Conservation (phyloP, 2,797 vertebrate species). For the Xyrichtys novacula region DNA sequence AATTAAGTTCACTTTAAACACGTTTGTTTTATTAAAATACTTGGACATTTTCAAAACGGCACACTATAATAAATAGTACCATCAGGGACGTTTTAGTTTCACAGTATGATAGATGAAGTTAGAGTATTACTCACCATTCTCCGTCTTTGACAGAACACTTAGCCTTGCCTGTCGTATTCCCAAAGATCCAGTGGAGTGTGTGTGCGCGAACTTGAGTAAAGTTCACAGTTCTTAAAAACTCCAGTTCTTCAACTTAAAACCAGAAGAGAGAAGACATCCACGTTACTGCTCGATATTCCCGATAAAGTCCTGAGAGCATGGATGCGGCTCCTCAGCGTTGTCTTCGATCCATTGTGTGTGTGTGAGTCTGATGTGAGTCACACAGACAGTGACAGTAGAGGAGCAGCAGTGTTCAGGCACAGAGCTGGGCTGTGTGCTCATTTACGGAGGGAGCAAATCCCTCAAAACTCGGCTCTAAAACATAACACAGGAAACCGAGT, state of each 20-base stretch:
- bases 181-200: conserved; percentile 42
- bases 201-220: conserved; percentile 32
- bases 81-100: background rate
- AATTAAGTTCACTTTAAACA: too few species aligned
- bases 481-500: conserved; percentile 69
- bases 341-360: conserved; percentile 73
- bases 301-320: conserved; percentile 47
- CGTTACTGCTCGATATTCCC: conserved; percentile 54
- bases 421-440: conserved; percentile 3
- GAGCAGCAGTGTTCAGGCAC: conserved; percentile 18
- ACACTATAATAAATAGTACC: background rate
- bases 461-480: conserved; percentile 53
- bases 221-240: conserved; percentile 25
- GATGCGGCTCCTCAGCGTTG: conserved; percentile 71
- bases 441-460: conserved; percentile 32
- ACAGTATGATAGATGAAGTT: background rate
- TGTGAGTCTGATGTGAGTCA: conserved; percentile 20
- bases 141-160: conserved; percentile 38
- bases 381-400: conserved; percentile 46
- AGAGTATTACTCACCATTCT: conserved; percentile 79
- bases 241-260: conserved; percentile 8
- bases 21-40: too few species aligned
- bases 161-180: conserved; percentile 37
- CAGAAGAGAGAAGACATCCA: conserved; percentile 41
- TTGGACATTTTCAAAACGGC: too few species aligned